Evolutionary conservation across 2,113 vertebrate genomes (phyloP).

Genomic region (Macrotus californicus): DNA sequence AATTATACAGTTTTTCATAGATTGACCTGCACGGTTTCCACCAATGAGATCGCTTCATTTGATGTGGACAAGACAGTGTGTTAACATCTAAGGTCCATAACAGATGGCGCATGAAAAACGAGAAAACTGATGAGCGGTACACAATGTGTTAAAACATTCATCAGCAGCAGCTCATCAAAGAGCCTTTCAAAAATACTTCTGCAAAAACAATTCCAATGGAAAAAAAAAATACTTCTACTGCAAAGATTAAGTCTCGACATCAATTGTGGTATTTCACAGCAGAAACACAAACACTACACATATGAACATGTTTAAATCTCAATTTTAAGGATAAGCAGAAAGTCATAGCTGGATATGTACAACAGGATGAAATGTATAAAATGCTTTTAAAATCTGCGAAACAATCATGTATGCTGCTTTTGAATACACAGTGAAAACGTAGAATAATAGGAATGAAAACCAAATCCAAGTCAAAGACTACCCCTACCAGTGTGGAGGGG

Average conservation of each 20-base stretch:
- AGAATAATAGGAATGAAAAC: not conserved
- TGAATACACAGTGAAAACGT: not conserved
- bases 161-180: not conserved
- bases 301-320: not conserved
- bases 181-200: not conserved
- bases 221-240: not conserved
- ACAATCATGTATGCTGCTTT: not conserved
- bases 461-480: not conserved
- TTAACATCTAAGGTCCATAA: no score
- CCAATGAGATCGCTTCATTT: no score
- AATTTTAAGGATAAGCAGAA: not conserved
- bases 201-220: no score
- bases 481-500: not conserved
- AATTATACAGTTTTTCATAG: no score
- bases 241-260: not conserved
- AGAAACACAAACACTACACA: not conserved
- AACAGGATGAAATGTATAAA: not conserved
- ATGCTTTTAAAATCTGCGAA: not conserved
- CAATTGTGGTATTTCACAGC: not conserved
- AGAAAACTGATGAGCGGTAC: no score
- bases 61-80: no score
- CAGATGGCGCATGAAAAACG: no score
- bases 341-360: not conserved
- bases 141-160: not conserved
- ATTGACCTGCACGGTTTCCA: no score